phyloP scores from a whole-genome alignment of 1,140 invertebrate genomes.

The Atta colombica region DNA sequence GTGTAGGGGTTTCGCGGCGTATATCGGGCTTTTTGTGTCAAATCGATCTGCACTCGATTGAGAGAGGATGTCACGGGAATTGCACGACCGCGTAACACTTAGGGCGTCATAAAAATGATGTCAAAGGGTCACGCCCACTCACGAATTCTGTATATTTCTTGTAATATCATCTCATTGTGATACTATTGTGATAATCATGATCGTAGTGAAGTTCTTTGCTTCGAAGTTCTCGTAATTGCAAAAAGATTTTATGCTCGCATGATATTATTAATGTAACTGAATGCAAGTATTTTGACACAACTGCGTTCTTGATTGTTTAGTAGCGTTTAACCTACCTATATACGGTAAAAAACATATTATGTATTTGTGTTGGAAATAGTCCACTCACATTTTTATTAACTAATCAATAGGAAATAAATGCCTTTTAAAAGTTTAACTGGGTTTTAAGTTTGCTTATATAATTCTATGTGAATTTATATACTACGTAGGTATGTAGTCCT shows the following conservation, averaged over 20 bases:
- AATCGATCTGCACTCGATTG: conserved; percentile 75
- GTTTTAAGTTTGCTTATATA: no score
- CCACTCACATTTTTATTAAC: no score
- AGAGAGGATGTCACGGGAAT: conserved; percentile 68
- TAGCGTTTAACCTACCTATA: background rate
- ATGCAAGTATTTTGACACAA: background rate
- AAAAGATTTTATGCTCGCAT: background rate
- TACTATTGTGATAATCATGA: conserved; percentile 29
- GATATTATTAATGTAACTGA: background rate
- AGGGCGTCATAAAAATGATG: conserved; percentile 72
- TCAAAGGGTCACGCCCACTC: conserved; percentile 67
- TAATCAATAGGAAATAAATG: no score
- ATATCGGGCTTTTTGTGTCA: conserved; percentile 75
- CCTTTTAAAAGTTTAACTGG: no score
- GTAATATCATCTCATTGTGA: conserved; percentile 5
- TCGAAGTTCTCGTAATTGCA: background rate
- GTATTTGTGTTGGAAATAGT: no score
- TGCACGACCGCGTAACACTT: conserved; percentile 68
- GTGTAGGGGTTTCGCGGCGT: conserved; percentile 55
- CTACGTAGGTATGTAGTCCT: no score
- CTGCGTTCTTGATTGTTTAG: background rate
- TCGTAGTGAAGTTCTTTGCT: no score
- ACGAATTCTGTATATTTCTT: conserved; percentile 43
- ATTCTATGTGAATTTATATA: no score
- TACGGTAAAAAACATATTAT: no score